Evolutionary conservation across 2,888 invertebrate genomes (phyloP).

Genomic region (Drosophila pseudotakahashii): DNA sequence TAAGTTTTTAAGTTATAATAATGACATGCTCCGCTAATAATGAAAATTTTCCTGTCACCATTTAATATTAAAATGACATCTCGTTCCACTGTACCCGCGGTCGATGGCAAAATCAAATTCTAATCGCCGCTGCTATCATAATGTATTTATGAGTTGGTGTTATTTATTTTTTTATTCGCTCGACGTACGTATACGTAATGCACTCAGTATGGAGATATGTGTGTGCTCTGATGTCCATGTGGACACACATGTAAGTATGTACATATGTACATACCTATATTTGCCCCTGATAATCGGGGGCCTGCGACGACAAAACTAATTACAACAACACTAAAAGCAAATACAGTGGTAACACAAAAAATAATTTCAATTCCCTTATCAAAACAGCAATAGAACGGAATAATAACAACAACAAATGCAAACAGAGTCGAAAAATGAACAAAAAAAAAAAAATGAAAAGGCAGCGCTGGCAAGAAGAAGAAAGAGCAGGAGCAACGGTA

Average conservation of each 20-base stretch:
- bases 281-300: constrained; percentile 43
- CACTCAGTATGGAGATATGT: constrained; percentile 9
- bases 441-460: too few species aligned
- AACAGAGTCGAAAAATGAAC: too few species aligned
- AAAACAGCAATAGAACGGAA: constrained; percentile 14
- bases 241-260: neutral
- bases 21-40: too few species aligned
- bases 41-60: too few species aligned
- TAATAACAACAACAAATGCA: constrained; percentile 3
- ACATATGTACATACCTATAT: constrained; percentile 8
- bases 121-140: constrained; percentile 63
- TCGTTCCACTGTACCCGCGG: constrained; percentile 50
- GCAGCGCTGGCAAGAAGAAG: neutral
- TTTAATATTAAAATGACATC: neutral
- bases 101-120: constrained; percentile 57
- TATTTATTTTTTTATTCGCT: constrained; percentile 19
- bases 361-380: constrained; percentile 13
- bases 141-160: constrained; percentile 62
- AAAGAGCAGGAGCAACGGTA: constrained; percentile 2
- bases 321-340: constrained; percentile 38
- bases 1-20: too few species aligned
- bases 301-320: constrained; percentile 40
- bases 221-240: constrained; percentile 12
- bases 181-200: constrained; percentile 23
- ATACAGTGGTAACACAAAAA: constrained; percentile 25